Conservation (phyloP, 2,797 vertebrate genomes). For the Buceros bicornis region DNA sequence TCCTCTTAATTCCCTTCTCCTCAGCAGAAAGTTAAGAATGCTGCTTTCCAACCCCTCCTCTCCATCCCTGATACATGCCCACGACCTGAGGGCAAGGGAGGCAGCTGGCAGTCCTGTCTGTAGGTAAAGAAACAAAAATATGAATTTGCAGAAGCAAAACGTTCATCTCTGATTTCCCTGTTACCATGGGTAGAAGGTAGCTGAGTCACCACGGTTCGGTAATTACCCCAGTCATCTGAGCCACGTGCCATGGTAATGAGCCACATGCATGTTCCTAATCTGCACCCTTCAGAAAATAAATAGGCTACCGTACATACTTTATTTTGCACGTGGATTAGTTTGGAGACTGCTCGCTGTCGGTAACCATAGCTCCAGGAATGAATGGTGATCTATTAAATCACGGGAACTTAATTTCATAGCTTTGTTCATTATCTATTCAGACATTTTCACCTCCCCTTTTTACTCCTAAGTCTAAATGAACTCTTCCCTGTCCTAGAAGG, state of each 20-base stretch:
- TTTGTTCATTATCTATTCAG: background rate
- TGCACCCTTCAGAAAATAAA: slow-evolving; percentile 2
- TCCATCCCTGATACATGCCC: background rate
- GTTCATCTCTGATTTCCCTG: background rate
- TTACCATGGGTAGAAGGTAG: background rate
- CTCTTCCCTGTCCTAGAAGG: background rate
- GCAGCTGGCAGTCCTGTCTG: background rate
- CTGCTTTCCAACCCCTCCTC: background rate
- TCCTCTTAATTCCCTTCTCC: background rate
- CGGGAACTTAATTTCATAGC: background rate
- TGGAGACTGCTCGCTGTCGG: rapidly evolving
- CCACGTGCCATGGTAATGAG: background rate
- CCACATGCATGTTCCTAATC: background rate
- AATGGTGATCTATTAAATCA: background rate
- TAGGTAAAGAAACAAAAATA: background rate
- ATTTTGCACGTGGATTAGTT: background rate
- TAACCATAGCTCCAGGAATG: background rate
- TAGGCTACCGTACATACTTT: background rate
- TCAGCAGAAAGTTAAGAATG: background rate
- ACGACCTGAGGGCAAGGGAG: background rate
- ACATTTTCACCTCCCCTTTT: background rate
- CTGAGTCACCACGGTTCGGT: background rate
- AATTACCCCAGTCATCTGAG: background rate
- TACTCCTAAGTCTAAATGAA: background rate
- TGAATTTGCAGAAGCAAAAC: background rate